Evolutionary conservation across 1,140 invertebrate species (phyloP).

Genomic region (Cylas formicarius): DNA sequence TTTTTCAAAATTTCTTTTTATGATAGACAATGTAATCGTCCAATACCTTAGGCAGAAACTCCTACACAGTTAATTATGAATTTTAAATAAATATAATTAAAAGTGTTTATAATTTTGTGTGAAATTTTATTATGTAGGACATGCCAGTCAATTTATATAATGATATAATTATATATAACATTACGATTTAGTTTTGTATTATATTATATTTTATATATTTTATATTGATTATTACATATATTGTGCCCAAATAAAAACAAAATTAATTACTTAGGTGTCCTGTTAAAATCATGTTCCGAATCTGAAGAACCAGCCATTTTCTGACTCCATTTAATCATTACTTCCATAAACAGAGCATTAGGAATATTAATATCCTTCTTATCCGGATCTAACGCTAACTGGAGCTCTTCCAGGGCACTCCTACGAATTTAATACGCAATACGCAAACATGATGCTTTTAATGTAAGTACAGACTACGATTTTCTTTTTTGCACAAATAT

Average conservation of each 20-base stretch:
- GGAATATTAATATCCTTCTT: slow-evolving; percentile 13
- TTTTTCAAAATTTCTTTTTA: too few relatives aligned
- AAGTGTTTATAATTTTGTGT: too few relatives aligned
- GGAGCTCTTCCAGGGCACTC: slow-evolving; percentile 21
- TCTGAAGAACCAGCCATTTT: slow-evolving; percentile 14
- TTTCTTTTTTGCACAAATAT: background rate
- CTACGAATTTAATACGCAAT: slow-evolving; percentile 14
- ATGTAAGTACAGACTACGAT: background rate
- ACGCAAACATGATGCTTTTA: background rate
- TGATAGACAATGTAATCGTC: too few relatives aligned
- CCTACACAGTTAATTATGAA: too few relatives aligned
- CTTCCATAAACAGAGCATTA: slow-evolving; percentile 18
- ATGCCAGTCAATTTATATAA: too few relatives aligned
- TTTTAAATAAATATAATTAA: too few relatives aligned
- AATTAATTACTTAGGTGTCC: slow-evolving; percentile 13
- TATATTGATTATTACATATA: background rate
- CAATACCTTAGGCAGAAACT: too few relatives aligned
- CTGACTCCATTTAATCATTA: slow-evolving; percentile 23
- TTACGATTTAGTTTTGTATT: too few relatives aligned
- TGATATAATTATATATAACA: too few relatives aligned
- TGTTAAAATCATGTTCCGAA: slow-evolving; percentile 11
- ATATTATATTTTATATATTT: background rate
- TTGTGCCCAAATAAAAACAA: background rate
- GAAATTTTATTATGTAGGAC: too few relatives aligned
- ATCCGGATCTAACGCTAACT: slow-evolving; percentile 23